phyloP scores from a whole-genome alignment of 2,888 invertebrate genomes.

The Onthophagus sagittarius region DNA sequence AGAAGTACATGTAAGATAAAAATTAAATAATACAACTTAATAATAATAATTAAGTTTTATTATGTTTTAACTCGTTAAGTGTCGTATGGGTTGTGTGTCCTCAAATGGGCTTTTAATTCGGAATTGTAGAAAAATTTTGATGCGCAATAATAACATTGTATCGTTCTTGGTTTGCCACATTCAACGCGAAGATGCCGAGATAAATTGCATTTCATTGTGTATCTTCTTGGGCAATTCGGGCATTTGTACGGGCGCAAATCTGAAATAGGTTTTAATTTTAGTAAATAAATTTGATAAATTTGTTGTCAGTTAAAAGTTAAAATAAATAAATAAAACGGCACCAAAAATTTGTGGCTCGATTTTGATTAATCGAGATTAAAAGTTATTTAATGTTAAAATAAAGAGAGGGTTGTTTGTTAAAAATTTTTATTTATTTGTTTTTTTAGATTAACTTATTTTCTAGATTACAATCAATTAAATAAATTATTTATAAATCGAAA shows the following conservation, averaged over 20 bases:
- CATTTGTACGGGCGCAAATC: conserved; percentile 14
- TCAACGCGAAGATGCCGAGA: conserved; percentile 20
- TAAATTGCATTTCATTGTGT: conserved; percentile 31
- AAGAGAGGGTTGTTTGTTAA: too few species aligned
- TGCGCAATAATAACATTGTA: conserved; percentile 36
- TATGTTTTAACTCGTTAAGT: neutral
- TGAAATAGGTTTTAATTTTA: neutral
- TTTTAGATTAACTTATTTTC: too few species aligned
- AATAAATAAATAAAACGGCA: too few species aligned
- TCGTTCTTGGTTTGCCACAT: conserved; percentile 19
- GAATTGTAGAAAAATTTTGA: conserved; percentile 38
- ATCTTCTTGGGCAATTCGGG: conserved; percentile 27
- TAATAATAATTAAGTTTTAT: neutral
- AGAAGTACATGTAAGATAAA: too few species aligned
- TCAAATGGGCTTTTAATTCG: conserved; percentile 15
- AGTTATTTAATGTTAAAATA: too few species aligned
- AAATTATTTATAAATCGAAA: too few species aligned
- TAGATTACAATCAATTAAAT: too few species aligned
- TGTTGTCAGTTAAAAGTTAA: too few species aligned
- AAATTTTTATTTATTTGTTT: too few species aligned
- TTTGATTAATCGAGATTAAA: too few species aligned
- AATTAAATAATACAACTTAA: neutral
- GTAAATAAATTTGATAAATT: neutral
- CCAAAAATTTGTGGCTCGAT: too few species aligned
- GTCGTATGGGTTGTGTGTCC: neutral